Evolutionary conservation across 2,888 invertebrate species (phyloP), one percentile per base, ranked within the genome.

Genomic region (Idaea biselata): DNA sequence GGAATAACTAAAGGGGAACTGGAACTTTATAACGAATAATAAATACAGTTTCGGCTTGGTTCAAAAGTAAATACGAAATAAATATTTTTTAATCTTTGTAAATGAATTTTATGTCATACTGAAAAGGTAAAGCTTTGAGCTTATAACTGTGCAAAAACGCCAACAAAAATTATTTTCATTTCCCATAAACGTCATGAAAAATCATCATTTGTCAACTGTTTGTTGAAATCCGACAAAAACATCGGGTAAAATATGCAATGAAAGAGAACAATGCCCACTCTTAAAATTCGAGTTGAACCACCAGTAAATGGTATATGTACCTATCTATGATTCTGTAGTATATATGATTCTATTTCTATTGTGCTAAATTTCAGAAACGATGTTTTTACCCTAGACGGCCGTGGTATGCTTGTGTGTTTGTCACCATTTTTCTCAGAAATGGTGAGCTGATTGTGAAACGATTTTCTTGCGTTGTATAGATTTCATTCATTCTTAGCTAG

Each of bases 121-220:
- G 14, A 8, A 44, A 44, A 44, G 1, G 44, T 14, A 11, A 14
- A 44, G 44, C 44, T 8, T 44, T 44, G 44, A 7, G 44, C 7
- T 44, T 44, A 8, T 8, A 2, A 44, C 44, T 44, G 61, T 58
- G 58, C 58, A 33, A 57, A 18, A 53, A 44, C 16, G n/a, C 54
- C 54, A 55, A 63, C 33, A 55, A 58, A 25, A 32, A 59, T 33
- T 63, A 55, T 69, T 63, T 67, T 61, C 56, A 60, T 63, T 63
- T 25, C 63, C 58, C 65, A 60, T 62, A 62, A n/a, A 55, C 60
- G 55, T 60, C 18, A 11, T 16, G 16, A 53, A 60, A n/a, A 60
- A 71, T 63, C 67, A 63, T 75, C 73, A 76, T 82, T 80, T 79
- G 71, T 82, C 74, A 79, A 70, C 68, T 73, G 73, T 73, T 61